Percentiles rank a stretch among this genome's conserved stretches.
These are phyloP conservation scores for Iphiclides podalirius DNA, from an alignment of 2,888 invertebrate genomes.

Conservation along the genomic window DNA sequence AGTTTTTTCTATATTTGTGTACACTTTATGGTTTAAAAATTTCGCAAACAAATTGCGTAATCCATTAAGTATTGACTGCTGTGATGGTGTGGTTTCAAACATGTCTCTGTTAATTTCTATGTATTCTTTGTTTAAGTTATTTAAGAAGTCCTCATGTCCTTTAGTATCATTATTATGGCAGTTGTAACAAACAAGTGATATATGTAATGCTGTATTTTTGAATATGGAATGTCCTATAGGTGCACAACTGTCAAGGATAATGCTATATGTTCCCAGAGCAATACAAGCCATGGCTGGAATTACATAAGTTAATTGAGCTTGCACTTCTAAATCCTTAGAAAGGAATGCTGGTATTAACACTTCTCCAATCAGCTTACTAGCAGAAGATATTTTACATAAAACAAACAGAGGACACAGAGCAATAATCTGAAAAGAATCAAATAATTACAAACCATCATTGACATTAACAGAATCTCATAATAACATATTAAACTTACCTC, in stretches of 20 bases:
- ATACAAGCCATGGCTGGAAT: slow-evolving; percentile 59
- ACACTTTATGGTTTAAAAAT: slow-evolving; percentile 59
- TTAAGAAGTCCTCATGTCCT: slow-evolving; percentile 30
- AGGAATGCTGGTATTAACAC: slow-evolving; percentile 63
- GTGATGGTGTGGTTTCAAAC: slow-evolving; percentile 37
- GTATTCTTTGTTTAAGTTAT: slow-evolving; percentile 33
- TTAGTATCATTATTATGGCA: slow-evolving; percentile 45
- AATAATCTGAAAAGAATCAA: slow-evolving; percentile 55
- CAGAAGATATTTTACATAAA: slow-evolving; percentile 50
- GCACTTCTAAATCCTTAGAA: slow-evolving; percentile 49
- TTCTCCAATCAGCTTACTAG: slow-evolving; percentile 64
- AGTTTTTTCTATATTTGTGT: slow-evolving; percentile 43
- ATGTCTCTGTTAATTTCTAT: slow-evolving; percentile 42
- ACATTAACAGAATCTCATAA: background rate
- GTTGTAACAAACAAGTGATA: slow-evolving; percentile 53
- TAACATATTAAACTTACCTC: slow-evolving; percentile 37
- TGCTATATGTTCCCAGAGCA: slow-evolving; percentile 47
- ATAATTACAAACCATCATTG: too few species aligned
- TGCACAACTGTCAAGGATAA: slow-evolving; percentile 36
- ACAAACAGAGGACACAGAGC: slow-evolving; percentile 54
- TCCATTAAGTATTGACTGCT: slow-evolving; percentile 42
- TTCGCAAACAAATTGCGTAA: slow-evolving; percentile 53
- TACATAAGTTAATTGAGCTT: slow-evolving; percentile 43
- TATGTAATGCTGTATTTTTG: slow-evolving; percentile 37
- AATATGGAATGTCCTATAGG: slow-evolving; percentile 49